These are phyloP conservation scores for Sthenelais limicola DNA, from an alignment of 2,888 invertebrate genomes.

Conservation along the genomic window DNA sequence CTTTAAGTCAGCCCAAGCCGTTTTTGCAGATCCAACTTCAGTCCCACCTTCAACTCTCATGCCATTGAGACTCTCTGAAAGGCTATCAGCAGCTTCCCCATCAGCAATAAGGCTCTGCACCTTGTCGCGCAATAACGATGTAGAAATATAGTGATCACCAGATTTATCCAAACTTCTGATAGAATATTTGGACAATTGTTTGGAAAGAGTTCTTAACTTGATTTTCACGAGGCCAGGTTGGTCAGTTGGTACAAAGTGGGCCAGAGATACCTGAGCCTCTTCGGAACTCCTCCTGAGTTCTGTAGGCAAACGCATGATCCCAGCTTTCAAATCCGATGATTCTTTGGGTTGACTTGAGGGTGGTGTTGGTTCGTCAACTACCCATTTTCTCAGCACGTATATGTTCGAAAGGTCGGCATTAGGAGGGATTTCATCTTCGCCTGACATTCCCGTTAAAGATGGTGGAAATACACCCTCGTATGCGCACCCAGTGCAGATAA, in stretches of 20 bases:
- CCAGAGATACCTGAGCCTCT: slow-evolving; percentile 12
- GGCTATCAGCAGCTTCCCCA: background rate
- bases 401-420: background rate
- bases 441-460: background rate
- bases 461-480: slow-evolving; percentile 23
- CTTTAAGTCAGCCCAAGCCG: too few relatives aligned
- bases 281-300: background rate
- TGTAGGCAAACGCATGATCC: background rate
- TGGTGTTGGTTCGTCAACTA: background rate
- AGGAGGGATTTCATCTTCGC: background rate
- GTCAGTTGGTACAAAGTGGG: background rate
- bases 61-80: background rate
- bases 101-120: background rate
- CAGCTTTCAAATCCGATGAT: background rate
- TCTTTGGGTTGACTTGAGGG: background rate
- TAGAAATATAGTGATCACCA: background rate
- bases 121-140: background rate
- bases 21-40: too few relatives aligned
- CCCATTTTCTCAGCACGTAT: slow-evolving; percentile 17
- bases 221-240: slow-evolving; percentile 1
- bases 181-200: slow-evolving; percentile 7
- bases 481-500: slow-evolving; percentile 16
- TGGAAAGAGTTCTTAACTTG: background rate
- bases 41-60: background rate
- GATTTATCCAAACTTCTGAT: background rate